Evolutionary conservation across 2,888 invertebrate species (phyloP), one percentile per base, ranked within the genome.

Genomic region (Harmothoe impar): DNA sequence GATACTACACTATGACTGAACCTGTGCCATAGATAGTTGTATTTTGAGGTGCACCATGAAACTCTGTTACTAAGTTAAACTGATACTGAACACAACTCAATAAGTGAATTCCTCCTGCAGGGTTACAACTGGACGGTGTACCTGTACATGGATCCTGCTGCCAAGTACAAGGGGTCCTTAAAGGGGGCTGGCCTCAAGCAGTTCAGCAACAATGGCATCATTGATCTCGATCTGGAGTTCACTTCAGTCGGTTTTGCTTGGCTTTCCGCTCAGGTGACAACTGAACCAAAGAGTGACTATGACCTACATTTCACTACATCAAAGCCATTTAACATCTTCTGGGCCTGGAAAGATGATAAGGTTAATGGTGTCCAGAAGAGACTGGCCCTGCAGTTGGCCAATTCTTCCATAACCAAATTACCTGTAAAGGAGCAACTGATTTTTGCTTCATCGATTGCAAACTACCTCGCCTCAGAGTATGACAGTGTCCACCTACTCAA

Each of bases 161-260:
- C 62, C 3, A 62, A n/a, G 15, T 62, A 62, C 62, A 20, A 62
- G n/a, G 62, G 62, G 20, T 12, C 62, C n/a, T 20, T 62, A 20
- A n/a, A 62, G 20, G 62, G 62, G 3, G n/a, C 62, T 62, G 62
- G 62, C 3, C 62, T 62, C 20, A 5, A 62, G n/a, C 62, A 62
- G 62, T 62, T 62, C 62, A 62, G n/a, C 62, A 62, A 62, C 62
- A 62, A 62, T 62, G 62, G 62, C 62, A n/a, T n/a, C n/a, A n/a
- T 62, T 3, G 23, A 62, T 15, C 3, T 62, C 7, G 0, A 20
- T n/a, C 62, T 62, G 62, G 62, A 62, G 62, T 62, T 62, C 15
- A 62, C 62, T 62, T 62, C n/a, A n/a, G 62, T 62, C 15, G 62
- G 62, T 15, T 62, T 62, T 15, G n/a, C n/a, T 15, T 62, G 62